These are phyloP conservation scores for Reinhardtius hippoglossoides DNA, from an alignment of 2,113 vertebrate genomes.

Conservation along the genomic window DNA sequence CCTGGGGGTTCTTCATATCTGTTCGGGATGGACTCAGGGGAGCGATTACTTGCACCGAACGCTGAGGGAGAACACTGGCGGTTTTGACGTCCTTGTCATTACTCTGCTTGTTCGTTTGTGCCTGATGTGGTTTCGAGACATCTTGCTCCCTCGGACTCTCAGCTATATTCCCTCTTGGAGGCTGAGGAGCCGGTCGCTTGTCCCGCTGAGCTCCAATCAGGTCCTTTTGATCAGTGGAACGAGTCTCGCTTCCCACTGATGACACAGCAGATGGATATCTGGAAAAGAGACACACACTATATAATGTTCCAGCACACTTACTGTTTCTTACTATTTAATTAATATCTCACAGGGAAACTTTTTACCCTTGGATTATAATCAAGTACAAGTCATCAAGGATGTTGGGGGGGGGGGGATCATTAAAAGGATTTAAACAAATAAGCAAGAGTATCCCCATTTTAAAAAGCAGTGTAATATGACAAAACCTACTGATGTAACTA, in stretches of 20 bases:
- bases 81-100: constrained; percentile 55
- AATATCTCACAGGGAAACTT: background rate
- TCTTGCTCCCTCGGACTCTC: constrained; percentile 30
- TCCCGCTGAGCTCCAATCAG: constrained; percentile 34
- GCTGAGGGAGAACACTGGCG: constrained; percentile 45
- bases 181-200: constrained; percentile 73
- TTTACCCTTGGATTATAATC: background rate
- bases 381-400: background rate
- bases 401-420: too few relatives aligned
- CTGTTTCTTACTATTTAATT: background rate
- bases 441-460: background rate
- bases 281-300: constrained; percentile 24
- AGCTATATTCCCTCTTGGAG: constrained; percentile 55
- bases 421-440: too few relatives aligned
- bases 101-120: constrained; percentile 33
- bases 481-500: too few relatives aligned
- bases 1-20: constrained; percentile 22
- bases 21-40: constrained; percentile 32
- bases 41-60: constrained; percentile 30
- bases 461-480: background rate
- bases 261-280: constrained; percentile 27
- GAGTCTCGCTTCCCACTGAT: background rate
- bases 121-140: background rate
- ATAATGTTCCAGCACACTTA: background rate
- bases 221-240: constrained; percentile 39